Evolutionary conservation across 2,888 invertebrate genomes (phyloP).

Genomic region (Metacarcinus magister): DNA sequence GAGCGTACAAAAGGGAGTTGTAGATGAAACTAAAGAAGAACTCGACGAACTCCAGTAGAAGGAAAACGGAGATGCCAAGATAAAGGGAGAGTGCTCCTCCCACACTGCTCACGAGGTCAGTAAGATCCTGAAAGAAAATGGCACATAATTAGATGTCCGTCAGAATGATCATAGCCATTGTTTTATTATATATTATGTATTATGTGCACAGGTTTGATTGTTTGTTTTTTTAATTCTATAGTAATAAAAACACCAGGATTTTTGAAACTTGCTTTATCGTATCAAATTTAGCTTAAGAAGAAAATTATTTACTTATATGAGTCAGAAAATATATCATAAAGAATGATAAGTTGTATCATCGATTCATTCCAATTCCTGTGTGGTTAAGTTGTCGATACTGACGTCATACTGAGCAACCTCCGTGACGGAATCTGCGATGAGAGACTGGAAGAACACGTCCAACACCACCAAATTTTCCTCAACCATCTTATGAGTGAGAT

Average conservation of each 20-base stretch:
- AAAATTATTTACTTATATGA: not conserved
- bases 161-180: too few species aligned
- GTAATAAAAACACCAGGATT: not conserved
- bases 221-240: not conserved
- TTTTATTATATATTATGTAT: too few species aligned
- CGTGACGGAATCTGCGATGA: not conserved
- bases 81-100: conserved; percentile 77
- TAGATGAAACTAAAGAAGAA: conserved; percentile 59
- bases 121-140: not conserved
- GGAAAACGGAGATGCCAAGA: conserved; percentile 71
- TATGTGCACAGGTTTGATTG: too few species aligned
- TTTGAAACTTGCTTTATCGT: not conserved
- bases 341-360: not conserved
- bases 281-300: not conserved
- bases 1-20: conserved; percentile 66
- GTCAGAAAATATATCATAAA: not conserved
- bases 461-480: not conserved
- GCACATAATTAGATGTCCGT: too few species aligned
- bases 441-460: conserved; percentile 52
- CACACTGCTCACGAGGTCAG: conserved; percentile 59
- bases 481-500: not conserved
- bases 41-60: conserved; percentile 68
- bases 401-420: not conserved
- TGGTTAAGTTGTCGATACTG: not conserved
- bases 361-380: not conserved